These are phyloP conservation scores for Agriopis aurantiaria DNA, from an alignment of 2,888 invertebrate species.

Conservation along the genomic window DNA sequence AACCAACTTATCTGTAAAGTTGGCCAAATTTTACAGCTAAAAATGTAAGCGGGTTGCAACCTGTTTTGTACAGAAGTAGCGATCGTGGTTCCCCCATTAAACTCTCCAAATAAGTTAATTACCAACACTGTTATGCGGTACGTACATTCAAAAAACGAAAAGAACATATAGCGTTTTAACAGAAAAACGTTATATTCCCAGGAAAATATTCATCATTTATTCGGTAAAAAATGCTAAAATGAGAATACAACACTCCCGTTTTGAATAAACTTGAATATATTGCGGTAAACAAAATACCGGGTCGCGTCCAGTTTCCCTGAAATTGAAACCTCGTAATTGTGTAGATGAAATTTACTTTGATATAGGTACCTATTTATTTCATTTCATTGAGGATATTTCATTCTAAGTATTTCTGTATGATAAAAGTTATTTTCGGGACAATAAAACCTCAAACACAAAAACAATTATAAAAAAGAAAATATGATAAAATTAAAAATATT, in stretches of 20 bases:
- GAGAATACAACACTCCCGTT: slow-evolving; percentile 2
- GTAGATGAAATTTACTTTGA: background rate
- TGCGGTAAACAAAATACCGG: background rate
- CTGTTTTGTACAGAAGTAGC: no score
- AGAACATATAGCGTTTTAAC: background rate
- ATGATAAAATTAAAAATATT: no score
- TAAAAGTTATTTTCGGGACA: no score
- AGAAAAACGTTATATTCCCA: background rate
- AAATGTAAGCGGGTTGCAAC: no score
- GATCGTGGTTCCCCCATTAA: background rate
- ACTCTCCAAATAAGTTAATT: background rate
- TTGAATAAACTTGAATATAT: slow-evolving; percentile 10
- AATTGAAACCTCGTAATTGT: slow-evolving; percentile 4
- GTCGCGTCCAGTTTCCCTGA: background rate
- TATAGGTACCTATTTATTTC: no score
- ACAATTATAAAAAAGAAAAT: no score
- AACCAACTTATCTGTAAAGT: no score
- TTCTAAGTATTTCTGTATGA: no score
- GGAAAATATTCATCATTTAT: slow-evolving; percentile 3
- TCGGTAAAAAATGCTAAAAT: background rate
- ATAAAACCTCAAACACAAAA: no score
- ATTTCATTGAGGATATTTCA: no score
- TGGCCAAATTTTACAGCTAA: no score
- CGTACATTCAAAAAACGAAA: background rate
- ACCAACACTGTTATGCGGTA: background rate